Evolutionary conservation across 2,888 invertebrate species (phyloP), one percentile per base, ranked within the genome.

Genomic region (Pyrrhosoma nymphula): DNA sequence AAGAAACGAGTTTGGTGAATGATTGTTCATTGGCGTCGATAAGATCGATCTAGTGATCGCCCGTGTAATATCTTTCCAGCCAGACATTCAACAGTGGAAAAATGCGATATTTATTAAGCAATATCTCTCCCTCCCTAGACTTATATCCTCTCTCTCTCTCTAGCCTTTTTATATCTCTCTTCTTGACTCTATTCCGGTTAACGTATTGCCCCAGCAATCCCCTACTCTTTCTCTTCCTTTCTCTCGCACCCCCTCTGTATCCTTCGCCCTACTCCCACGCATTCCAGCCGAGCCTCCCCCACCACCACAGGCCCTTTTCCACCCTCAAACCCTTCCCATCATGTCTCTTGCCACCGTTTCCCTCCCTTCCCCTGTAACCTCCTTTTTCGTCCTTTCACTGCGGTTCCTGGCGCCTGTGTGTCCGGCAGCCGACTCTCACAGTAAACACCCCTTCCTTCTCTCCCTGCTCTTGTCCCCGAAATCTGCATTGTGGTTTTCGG

Each of bases 301-400:
- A n/a, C n/a, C 60, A 60, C 60, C 60, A 18, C 60, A 47, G 47
- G 47, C 47, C 69, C n/a, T 20, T 26, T 12, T 26, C 20, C n/a
- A 20, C n/a, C 69, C 69, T 26, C 69, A 3, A 20, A 26, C n/a
- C n/a, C n/a, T 26, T 69, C 35, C 35, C 35, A 18, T 35, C 75
- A n/a, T n/a, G 55, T 12, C 55, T 20, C 56, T 16, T 3, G 10
- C 60, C 60, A 2, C 60, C 55, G 3, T 12, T 26, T 20, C 56
- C 56, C 56, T 20, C 89, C 55, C 47, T 26, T 16, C 23, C 18
- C 39, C n/a, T 16, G 26, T 35, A 10, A 23, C 56, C 47, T 14
- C 89, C 89, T n/a, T 26, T n/a, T 60, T 30, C 56, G 18, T n/a
- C 93, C 93, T 93, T 93, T 93, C 93, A 93, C 93, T 93, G 93